These are phyloP conservation scores for Eumerus sabulonum DNA, from an alignment of 2,888 invertebrate species.

Conservation along the genomic window DNA sequence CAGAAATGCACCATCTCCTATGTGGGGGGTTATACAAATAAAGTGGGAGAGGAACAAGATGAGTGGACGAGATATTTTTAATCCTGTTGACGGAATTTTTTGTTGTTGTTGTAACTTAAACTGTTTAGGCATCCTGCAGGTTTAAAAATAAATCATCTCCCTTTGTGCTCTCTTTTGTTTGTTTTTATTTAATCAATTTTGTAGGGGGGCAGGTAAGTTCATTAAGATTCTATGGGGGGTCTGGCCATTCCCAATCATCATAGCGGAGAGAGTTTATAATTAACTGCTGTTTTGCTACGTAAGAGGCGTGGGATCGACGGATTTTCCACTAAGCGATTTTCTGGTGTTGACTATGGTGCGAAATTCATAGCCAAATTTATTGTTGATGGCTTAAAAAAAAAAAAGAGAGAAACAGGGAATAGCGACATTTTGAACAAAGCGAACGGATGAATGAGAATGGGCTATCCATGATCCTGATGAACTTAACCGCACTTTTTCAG, in stretches of 20 bases:
- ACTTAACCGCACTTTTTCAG: no score
- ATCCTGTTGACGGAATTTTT: constrained; percentile 18
- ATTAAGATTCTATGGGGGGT: constrained; percentile 33
- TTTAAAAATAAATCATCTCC: constrained; percentile 32
- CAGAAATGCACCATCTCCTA: constrained; percentile 52
- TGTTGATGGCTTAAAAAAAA: no score
- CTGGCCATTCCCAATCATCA: background rate
- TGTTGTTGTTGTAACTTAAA: constrained; percentile 7
- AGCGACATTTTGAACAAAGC: no score
- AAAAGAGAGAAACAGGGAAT: no score
- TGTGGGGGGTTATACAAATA: constrained; percentile 45
- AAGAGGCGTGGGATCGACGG: no score
- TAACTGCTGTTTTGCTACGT: no score
- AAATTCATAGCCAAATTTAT: no score
- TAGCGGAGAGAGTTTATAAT: no score
- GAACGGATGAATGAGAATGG: no score
- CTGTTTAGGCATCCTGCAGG: constrained; percentile 10
- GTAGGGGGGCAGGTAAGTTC: constrained; percentile 8
- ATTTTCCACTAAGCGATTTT: no score
- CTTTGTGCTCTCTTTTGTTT: constrained; percentile 12
- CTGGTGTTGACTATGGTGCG: no score
- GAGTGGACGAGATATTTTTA: constrained; percentile 33
- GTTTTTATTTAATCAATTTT: background rate
- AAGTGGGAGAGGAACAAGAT: constrained; percentile 8
- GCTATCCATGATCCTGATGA: no score